Evolutionary conservation across 2,113 vertebrate species (phyloP).

Genomic region (Poicephalus meyeri): DNA sequence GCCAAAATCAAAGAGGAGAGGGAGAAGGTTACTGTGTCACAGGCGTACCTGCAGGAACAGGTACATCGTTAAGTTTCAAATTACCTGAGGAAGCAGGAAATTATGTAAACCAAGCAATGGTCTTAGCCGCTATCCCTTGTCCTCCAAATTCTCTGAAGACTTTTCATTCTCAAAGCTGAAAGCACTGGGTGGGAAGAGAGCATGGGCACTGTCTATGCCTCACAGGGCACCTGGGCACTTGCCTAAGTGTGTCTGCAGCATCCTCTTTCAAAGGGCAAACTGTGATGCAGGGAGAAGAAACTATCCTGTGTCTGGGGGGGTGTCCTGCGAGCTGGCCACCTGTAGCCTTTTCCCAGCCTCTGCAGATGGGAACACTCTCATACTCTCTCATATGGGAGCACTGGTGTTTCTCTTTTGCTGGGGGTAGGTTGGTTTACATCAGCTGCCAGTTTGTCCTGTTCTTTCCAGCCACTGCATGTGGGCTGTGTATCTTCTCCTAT

Average conservation of each 20-base stretch:
- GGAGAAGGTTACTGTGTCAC: background rate
- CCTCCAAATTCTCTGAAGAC: background rate
- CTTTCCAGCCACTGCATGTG: background rate
- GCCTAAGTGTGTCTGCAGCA: background rate
- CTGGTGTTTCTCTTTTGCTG: background rate
- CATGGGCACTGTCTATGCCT: fast-evolving
- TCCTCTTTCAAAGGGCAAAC: background rate
- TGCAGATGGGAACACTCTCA: background rate
- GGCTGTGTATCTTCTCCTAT: background rate
- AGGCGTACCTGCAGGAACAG: background rate
- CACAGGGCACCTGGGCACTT: background rate
- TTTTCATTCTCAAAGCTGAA: background rate
- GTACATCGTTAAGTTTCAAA: background rate
- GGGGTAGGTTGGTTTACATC: background rate
- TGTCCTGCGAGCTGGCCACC: background rate
- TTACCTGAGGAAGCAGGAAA: background rate
- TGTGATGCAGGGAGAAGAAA: background rate
- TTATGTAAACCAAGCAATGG: background rate
- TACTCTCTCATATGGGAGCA: background rate
- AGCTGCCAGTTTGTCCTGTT: background rate
- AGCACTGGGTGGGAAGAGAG: background rate
- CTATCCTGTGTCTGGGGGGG: background rate
- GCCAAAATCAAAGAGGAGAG: background rate
- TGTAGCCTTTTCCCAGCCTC: background rate
- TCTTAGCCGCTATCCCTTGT: background rate